Evolutionary conservation across 2,113 vertebrate species (phyloP).

Genomic region (Blennius ocellaris): DNA sequence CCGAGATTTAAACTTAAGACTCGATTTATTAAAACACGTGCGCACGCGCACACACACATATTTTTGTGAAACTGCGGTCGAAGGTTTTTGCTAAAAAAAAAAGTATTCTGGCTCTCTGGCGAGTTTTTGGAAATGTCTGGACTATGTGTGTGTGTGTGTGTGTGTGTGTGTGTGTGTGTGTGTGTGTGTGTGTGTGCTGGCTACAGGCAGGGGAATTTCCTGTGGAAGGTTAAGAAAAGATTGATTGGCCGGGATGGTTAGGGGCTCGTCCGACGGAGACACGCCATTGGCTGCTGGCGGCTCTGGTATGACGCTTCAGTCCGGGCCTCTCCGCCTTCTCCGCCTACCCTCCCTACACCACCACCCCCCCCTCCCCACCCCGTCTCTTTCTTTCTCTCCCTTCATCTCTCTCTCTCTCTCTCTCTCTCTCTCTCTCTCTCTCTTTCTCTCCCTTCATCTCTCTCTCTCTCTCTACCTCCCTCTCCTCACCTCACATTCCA

Average conservation of each 20-base stretch:
- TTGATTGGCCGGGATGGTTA: slow-evolving; percentile 70
- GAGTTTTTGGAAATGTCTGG: slow-evolving; percentile 49
- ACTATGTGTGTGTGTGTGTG: slow-evolving; percentile 12
- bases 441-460: slow-evolving; percentile 29
- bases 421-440: slow-evolving; percentile 51
- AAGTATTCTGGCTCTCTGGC: no score
- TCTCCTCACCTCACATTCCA: slow-evolving; percentile 78
- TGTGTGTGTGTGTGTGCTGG: slow-evolving; percentile 39
- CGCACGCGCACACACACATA: not conserved
- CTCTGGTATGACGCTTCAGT: slow-evolving; percentile 78
- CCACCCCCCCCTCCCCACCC: slow-evolving; percentile 54
- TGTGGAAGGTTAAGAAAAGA: slow-evolving; percentile 61
- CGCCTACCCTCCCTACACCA: slow-evolving; percentile 30
- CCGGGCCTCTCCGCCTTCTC: slow-evolving; percentile 44
- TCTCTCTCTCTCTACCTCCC: slow-evolving; percentile 24
- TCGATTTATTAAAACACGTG: slow-evolving; percentile 1
- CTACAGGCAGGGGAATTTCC: slow-evolving; percentile 76
- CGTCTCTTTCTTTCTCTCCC: slow-evolving; percentile 60
- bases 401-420: slow-evolving; percentile 21
- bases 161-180: slow-evolving; percentile 21
- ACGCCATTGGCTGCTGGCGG: slow-evolving; percentile 61
- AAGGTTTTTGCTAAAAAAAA: slow-evolving; percentile 19
- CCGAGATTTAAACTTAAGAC: slow-evolving; percentile 20
- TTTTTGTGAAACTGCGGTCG: slow-evolving; percentile 14
- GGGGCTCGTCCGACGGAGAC: slow-evolving; percentile 76